Percentiles rank a stretch among this genome's conserved stretches.
Conservation (phyloP, 1,140 invertebrate species). For the Pararge aegeria region DNA sequence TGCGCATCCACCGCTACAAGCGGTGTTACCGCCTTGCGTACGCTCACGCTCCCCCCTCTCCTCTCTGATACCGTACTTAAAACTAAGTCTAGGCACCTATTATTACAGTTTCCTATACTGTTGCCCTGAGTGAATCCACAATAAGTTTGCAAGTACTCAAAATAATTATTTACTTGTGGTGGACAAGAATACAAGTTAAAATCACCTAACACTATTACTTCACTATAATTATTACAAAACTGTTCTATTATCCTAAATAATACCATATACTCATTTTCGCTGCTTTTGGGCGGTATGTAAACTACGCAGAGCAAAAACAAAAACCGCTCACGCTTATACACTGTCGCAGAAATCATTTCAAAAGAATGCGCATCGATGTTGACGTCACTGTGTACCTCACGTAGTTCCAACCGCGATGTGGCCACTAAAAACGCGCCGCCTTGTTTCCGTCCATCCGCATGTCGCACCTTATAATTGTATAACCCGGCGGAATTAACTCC, state of each 20-base stretch:
- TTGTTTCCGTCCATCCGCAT: too few relatives aligned
- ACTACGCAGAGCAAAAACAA: constrained; percentile 26
- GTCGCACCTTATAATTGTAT: constrained; percentile 32
- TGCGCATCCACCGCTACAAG: constrained; percentile 17
- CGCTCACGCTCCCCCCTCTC: not conserved
- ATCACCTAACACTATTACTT: constrained; percentile 28
- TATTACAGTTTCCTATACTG: constrained; percentile 1
- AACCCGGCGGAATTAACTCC: constrained; percentile 31
- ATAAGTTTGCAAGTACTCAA: constrained; percentile 8
- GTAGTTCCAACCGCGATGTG: constrained; percentile 23
- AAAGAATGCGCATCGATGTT: constrained; percentile 18
- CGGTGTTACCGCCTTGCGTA: not conserved
- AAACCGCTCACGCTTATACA: constrained; percentile 15
- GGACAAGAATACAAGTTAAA: constrained; percentile 30
- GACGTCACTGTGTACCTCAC: not conserved
- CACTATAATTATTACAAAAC: constrained; percentile 24
- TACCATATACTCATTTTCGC: constrained; percentile 23
- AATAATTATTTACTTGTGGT: constrained; percentile 26
- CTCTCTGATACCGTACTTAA: not conserved
- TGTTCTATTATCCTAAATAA: constrained; percentile 29
- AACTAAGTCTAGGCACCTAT: not conserved
- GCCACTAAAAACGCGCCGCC: constrained; percentile 33
- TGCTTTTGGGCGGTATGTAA: constrained; percentile 26
- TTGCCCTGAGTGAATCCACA: too few relatives aligned
- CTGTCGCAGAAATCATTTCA: constrained; percentile 25